Conservation (phyloP, 2,797 vertebrate genomes). For the Chelmon rostratus region DNA sequence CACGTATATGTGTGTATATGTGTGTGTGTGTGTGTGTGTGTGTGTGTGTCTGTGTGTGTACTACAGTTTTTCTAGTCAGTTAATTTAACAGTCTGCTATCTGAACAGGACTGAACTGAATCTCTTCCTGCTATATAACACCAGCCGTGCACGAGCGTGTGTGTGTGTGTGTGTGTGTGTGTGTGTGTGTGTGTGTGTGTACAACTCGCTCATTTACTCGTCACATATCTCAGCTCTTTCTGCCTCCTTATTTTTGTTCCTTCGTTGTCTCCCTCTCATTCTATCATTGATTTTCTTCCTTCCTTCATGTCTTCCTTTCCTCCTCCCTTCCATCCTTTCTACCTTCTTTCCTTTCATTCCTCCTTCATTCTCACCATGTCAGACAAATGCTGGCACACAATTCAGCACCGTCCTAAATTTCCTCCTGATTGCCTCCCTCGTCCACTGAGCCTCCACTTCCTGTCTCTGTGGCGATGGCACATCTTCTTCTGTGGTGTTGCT, state of each 20-base stretch:
- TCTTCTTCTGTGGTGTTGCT: conserved; percentile 6
- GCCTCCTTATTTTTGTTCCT: neutral
- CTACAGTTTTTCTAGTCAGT: neutral
- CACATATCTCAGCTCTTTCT: neutral
- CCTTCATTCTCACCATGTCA: too few species aligned
- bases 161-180: neutral
- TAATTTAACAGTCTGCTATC: conserved; percentile 27
- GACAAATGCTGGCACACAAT: neutral
- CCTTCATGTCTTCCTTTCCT: neutral
- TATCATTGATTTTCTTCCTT: neutral
- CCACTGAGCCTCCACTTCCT: neutral
- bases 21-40: conserved; percentile 10
- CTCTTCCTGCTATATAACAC: conserved; percentile 37
- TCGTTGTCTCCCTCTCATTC: neutral
- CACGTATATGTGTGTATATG: neutral
- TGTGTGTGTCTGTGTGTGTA: neutral
- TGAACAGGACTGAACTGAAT: conserved; percentile 10
- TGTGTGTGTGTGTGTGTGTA: neutral
- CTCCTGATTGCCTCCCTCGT: neutral
- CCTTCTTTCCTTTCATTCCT: neutral
- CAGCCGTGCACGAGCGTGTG: neutral
- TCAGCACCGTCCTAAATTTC: neutral
- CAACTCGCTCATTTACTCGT: neutral
- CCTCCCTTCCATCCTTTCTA: neutral
- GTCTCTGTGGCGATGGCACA: neutral